Percentiles rank a stretch among this genome's conserved stretches.
phyloP scores from a whole-genome alignment of 1,140 invertebrate species.

The Bombus breviceps region DNA sequence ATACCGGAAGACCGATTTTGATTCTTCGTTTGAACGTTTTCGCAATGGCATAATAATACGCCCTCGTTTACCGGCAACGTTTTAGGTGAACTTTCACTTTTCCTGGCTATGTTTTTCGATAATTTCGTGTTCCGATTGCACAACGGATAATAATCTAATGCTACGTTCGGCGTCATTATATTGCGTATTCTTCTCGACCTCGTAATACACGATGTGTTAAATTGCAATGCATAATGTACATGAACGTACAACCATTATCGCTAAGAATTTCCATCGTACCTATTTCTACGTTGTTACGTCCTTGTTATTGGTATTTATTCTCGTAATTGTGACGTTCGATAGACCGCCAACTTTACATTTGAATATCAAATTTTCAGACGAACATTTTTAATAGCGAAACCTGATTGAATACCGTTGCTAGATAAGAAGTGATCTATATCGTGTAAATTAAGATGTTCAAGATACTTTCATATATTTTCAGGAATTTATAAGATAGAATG shows the following conservation, averaged over 20 bases:
- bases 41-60: too few relatives aligned
- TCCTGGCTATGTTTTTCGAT: not conserved
- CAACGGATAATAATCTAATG: not conserved
- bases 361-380: too few relatives aligned
- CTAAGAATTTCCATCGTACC: not conserved
- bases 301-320: not conserved
- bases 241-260: not conserved
- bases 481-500: too few relatives aligned
- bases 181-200: not conserved
- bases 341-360: too few relatives aligned
- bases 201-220: not conserved
- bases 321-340: not conserved
- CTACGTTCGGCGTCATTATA: not conserved
- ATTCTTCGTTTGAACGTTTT: not conserved
- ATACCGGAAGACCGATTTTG: not conserved
- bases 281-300: not conserved
- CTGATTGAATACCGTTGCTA: too few relatives aligned
- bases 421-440: too few relatives aligned
- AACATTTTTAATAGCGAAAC: too few relatives aligned
- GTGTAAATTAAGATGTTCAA: too few relatives aligned
- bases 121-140: not conserved
- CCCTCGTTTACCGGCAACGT: not conserved
- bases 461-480: too few relatives aligned
- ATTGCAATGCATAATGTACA: not conserved
- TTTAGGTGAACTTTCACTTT: slow-evolving; percentile 28